phyloP scores from a whole-genome alignment of 2,888 invertebrate species.

The Drosophila formosana region DNA sequence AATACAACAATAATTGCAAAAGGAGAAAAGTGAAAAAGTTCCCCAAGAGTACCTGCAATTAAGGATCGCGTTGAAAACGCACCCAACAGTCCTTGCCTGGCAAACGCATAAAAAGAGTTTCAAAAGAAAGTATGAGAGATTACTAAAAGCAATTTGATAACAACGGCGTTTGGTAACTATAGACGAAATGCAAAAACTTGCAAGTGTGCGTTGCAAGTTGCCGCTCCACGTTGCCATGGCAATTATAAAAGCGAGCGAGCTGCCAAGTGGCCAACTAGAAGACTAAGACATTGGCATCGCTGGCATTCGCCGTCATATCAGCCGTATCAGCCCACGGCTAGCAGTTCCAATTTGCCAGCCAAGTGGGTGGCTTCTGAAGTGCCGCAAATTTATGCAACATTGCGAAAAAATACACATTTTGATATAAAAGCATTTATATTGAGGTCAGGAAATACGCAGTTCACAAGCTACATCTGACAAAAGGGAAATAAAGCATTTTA shows the following conservation, averaged over 20 bases:
- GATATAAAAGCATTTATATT: too few species aligned
- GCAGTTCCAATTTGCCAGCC: constrained; percentile 11
- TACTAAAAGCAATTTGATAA: constrained; percentile 75
- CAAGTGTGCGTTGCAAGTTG: constrained; percentile 15
- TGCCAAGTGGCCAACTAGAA: constrained; percentile 53
- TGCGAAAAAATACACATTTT: too few species aligned
- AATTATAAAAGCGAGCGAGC: constrained; percentile 59
- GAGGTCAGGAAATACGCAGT: too few species aligned
- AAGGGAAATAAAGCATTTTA: too few species aligned
- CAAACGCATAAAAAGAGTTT: constrained; percentile 21
- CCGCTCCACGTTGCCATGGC: constrained; percentile 57
- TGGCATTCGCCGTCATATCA: constrained; percentile 45
- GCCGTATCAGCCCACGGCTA: constrained; percentile 34
- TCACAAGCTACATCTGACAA: too few species aligned
- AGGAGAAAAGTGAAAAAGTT: constrained; percentile 17
- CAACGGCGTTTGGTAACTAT: constrained; percentile 52
- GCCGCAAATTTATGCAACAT: background rate
- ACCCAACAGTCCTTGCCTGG: constrained; percentile 2
- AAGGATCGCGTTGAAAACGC: constrained; percentile 32
- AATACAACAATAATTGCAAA: constrained; percentile 48
- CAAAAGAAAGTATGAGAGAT: constrained; percentile 47
- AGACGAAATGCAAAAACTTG: constrained; percentile 56
- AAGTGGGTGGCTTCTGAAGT: constrained; percentile 19
- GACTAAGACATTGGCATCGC: constrained; percentile 50
- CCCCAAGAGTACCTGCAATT: constrained; percentile 48